Evolutionary conservation across 2,113 vertebrate species (phyloP).

Genomic region (Lasiurus borealis): DNA sequence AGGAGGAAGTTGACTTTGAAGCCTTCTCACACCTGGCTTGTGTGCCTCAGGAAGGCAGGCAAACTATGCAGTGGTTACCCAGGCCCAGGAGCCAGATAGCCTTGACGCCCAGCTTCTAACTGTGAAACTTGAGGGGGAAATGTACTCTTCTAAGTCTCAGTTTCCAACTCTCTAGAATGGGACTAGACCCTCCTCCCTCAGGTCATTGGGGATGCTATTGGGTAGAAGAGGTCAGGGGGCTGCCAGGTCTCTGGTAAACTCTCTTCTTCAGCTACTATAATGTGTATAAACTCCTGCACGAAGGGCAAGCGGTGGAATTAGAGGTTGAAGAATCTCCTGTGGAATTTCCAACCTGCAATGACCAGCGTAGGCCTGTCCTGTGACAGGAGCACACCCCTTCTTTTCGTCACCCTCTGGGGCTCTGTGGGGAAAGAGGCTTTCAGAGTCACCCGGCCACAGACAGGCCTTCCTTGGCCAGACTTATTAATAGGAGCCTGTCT

Average conservation of each 20-base stretch:
- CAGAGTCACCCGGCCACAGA: not conserved
- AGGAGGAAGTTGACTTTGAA: not conserved
- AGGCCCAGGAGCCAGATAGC: accelerated
- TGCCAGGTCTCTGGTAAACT: not conserved
- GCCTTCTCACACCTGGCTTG: accelerated
- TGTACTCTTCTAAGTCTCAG: not conserved
- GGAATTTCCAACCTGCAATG: not conserved
- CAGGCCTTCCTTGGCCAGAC: not conserved
- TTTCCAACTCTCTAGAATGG: not conserved
- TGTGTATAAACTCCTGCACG: not conserved
- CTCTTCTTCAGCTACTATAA: not conserved
- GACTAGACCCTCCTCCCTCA: not conserved
- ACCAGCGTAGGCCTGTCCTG: not conserved
- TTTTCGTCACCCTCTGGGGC: not conserved
- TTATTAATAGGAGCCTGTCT: conserved; percentile 45
- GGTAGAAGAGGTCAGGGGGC: accelerated
- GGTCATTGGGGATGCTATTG: not conserved
- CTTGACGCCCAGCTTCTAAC: not conserved
- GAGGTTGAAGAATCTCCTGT: not conserved
- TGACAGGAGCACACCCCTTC: not conserved
- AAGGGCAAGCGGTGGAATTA: not conserved
- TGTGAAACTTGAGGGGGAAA: not conserved
- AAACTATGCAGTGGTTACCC: too few relatives aligned
- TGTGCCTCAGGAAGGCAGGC: not conserved
- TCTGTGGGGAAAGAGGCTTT: not conserved